Base-by-base conservation (phyloP, 1,140 invertebrate species). In the Eupristina koningsbergeri region DNA sequence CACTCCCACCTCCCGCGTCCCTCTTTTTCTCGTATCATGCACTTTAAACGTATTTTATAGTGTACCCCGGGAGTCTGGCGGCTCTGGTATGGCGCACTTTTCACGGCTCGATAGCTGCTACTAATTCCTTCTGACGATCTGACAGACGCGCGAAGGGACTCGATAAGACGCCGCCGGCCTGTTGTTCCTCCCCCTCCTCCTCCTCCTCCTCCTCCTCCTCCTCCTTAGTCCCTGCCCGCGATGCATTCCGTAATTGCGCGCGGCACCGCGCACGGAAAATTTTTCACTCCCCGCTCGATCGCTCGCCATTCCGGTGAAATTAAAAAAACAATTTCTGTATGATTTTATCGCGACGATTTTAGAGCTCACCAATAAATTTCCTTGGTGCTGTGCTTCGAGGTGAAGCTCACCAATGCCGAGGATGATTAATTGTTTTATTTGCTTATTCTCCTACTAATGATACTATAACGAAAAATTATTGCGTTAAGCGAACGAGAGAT, bases 81-180 rank as follows among this genome's bases (percentile, higher is more conserved):
- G 86, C 86, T 85, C 87, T 88, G 88, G 88, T 90, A 89, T 88
- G 87, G 63, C 47, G 76, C 87, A 87, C 88, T 91, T 91, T 92
- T 91, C 90, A 91, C 86, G 87, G 85, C 86, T 86, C 87, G 85
- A 88, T 87, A 78, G 87, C 86, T 87, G 86, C 88, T 88, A 88
- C 87, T 89, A 90, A 90, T 88, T 89, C 84, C 81, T 87, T 91
- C 89, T 90, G 89, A 90, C 88, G 87, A 90, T 71, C 63, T 50
- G 75, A 79, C 67, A 29, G 76, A 79, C n/a, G 64, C 82, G 31
- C 26, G 53, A 47, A 77, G 29, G 22, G 34, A 47, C 34, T 79
- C 50, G 76, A 79, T 84, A 78, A 84, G 76, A 74, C 36, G 61
- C 45, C 41, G 81, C 58, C 34, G 26, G 69, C 13, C n/a, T 45